Base-by-base conservation (phyloP, 2,797 vertebrate species). In the Cryptoprocta ferox region DNA sequence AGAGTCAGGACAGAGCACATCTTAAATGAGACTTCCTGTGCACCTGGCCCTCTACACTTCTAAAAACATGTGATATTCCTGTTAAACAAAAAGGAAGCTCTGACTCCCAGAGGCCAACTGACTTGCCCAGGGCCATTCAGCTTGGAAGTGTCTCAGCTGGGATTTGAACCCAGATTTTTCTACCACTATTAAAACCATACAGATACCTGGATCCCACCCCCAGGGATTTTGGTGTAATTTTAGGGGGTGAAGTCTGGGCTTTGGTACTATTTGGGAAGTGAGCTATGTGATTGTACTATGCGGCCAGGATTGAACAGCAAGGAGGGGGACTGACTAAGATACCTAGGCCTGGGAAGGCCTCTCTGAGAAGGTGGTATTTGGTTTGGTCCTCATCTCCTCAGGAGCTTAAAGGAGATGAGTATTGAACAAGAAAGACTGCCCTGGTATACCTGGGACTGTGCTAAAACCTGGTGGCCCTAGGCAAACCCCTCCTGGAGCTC, bases 371-470 rank as follows among this genome's bases (percentile, higher is more conserved):
- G 50, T 6, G 30, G 53, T 10, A 3, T n/a, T n/a, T 18, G 35
- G 37, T 19, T 3, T 45, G 37, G 6, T 48, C 18, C 24, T 19
- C 10, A 1, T 14, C 7, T 10, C 13, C 4, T 0, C 5, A 4
- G 56, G 37, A 61, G 26, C 7, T 28, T 1, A 65, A 59, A 15
- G n/a, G 18, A 82, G 24, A 30, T 30, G 39, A 48, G 9, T 0
- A 4, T 4, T 4, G 14, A 21, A 26, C 18, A 11, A 56, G 28
- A 32, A 21, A 28, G 61, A 19, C 12, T 15, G 30, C 5, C 5
- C 37, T 2, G 21, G 24, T 14, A 42, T 39, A 13, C n/a, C 21
- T 35, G 37, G 53, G 71, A 61, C 50, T 3, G 26, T 63, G 68
- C 30, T 48, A 26, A 65, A 50, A 28, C 37, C 4, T 48, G 32